Evolutionary conservation across 2,888 invertebrate species (phyloP).

Genomic region (Stictocephala bisonia): DNA sequence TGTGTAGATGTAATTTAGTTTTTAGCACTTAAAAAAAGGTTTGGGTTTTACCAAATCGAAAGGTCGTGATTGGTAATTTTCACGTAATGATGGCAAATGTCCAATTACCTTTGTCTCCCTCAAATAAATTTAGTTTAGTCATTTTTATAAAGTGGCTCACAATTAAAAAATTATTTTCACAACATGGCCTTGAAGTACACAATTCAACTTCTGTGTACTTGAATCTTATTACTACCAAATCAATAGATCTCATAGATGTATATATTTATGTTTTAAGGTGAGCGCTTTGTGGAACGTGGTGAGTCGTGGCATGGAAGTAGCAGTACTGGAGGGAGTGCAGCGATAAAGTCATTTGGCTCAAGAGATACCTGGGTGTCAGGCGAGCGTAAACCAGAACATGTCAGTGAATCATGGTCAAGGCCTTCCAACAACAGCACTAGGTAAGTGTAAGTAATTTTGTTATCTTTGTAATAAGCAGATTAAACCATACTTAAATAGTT

Average conservation of each 20-base stretch:
- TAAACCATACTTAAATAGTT: neutral
- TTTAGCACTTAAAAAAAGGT: too few species aligned
- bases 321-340: constrained; percentile 10
- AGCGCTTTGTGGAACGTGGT: constrained; percentile 19
- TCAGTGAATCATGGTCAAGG: constrained; percentile 26
- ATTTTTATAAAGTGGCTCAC: neutral
- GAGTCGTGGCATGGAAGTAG: constrained; percentile 29
- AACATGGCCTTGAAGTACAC: too few species aligned
- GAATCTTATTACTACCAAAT: too few species aligned
- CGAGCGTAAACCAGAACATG: constrained; percentile 31
- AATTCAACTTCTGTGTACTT: too few species aligned
- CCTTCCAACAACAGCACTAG: constrained; percentile 32
- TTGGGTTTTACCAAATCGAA: too few species aligned
- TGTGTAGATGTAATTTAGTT: too few species aligned
- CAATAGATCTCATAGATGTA: too few species aligned
- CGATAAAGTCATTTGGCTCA: constrained; percentile 7
- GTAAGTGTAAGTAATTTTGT: constrained; percentile 39
- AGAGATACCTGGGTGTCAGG: constrained; percentile 25
- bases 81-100: too few species aligned
- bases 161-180: too few species aligned
- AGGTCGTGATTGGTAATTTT: too few species aligned
- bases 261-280: constrained; percentile 23
- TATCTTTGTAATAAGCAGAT: neutral
- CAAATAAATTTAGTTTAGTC: neutral
- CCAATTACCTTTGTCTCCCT: too few species aligned